Percentiles rank a stretch among this genome's conserved stretches.
Evolutionary conservation across 2,888 invertebrate species (phyloP).

Genomic region (Syrista parreyssii): DNA sequence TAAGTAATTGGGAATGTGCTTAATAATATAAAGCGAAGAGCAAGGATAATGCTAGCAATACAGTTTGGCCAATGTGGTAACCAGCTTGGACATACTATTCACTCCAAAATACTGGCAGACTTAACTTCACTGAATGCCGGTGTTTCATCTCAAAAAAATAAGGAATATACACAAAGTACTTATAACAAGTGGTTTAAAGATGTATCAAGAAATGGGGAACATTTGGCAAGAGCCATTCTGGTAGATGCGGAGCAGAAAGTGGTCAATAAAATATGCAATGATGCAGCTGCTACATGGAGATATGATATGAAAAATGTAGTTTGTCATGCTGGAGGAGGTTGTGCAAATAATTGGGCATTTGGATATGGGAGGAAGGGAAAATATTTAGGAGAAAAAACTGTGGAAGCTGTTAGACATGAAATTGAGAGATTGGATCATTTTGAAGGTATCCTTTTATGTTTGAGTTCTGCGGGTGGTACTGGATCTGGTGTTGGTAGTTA

Average conservation of each 20-base stretch:
- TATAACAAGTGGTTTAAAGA: constrained; percentile 66
- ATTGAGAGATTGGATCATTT: constrained; percentile 65
- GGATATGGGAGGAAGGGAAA: constrained; percentile 66
- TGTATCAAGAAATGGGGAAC: constrained; percentile 52
- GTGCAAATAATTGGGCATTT: constrained; percentile 70
- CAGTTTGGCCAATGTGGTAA: constrained; percentile 71
- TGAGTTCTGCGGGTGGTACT: constrained; percentile 69
- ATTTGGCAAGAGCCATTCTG: constrained; percentile 65
- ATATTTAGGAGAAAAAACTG: constrained; percentile 55
- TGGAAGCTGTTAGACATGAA: constrained; percentile 64
- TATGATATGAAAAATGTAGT: constrained; percentile 65
- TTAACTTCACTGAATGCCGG: constrained; percentile 48
- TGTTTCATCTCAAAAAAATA: constrained; percentile 47
- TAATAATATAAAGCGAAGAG: background rate
- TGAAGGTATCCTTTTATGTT: constrained; percentile 64
- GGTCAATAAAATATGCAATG: constrained; percentile 53
- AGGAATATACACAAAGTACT: constrained; percentile 56
- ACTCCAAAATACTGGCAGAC: constrained; percentile 64
- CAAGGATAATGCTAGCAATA: constrained; percentile 60
- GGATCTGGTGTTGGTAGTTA: constrained; percentile 69
- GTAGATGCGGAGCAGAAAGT: constrained; percentile 69
- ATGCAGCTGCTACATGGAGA: constrained; percentile 46
- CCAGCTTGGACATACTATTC: constrained; percentile 68
- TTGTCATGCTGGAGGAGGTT: constrained; percentile 64
- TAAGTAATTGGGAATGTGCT: background rate